phyloP scores from a whole-genome alignment of 2,113 vertebrate genomes.

The Oncorhynchus clarkii region DNA sequence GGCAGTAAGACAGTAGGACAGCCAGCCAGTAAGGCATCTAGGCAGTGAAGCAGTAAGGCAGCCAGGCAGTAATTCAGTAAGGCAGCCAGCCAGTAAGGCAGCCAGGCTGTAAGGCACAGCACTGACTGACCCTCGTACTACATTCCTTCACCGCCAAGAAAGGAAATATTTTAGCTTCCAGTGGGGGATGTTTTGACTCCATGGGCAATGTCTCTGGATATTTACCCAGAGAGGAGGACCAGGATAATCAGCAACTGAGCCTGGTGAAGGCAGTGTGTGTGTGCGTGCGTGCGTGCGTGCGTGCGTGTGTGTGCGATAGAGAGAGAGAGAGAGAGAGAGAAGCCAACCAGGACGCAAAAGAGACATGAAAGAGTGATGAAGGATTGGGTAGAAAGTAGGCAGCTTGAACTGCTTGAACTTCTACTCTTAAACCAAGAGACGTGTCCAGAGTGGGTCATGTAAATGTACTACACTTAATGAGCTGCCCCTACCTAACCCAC shows the following conservation, averaged over 20 bases:
- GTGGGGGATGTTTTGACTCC: conserved; percentile 44
- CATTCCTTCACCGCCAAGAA: conserved; percentile 47
- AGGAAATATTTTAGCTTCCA: conserved; percentile 38
- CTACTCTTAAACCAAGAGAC: conserved; percentile 17
- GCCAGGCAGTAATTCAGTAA: neutral
- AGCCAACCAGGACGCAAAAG: neutral
- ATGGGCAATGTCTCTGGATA: conserved; percentile 40
- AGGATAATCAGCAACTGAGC: conserved; percentile 41
- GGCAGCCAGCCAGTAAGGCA: conserved; percentile 7
- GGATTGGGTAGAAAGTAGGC: conserved; percentile 40
- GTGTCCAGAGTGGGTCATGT: conserved; percentile 3
- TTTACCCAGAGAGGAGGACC: conserved; percentile 44
- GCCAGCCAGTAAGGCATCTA: conserved; percentile 14
- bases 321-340: no score
- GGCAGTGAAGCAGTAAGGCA: conserved; percentile 7
- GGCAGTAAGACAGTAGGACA: no score
- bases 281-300: conserved; percentile 4
- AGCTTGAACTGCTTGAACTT: conserved; percentile 3
- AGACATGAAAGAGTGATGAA: neutral
- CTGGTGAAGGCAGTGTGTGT: neutral
- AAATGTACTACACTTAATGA: conserved; percentile 46
- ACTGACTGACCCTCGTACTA: conserved; percentile 37
- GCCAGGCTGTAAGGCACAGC: conserved; percentile 12
- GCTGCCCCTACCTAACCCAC: conserved; percentile 41
- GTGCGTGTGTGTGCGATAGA: neutral